Percentiles rank a stretch among this genome's conserved stretches.
Conservation (phyloP, 2,113 vertebrate genomes). For the Cochlearius cochlearius region DNA sequence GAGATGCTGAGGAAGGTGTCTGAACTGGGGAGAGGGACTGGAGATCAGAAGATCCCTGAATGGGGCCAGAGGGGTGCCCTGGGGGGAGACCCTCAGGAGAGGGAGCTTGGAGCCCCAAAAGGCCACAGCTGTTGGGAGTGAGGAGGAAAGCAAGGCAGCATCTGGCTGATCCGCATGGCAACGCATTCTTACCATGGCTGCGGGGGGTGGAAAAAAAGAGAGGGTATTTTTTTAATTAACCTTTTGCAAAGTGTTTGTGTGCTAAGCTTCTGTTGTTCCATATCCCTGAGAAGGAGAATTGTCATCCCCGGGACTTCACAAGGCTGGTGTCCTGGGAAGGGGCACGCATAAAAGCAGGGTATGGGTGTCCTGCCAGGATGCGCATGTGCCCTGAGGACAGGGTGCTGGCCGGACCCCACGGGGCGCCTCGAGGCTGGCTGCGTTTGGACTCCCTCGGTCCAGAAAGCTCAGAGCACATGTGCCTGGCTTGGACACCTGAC, state of each 20-base stretch:
- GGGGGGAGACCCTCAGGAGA: background rate
- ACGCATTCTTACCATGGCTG: background rate
- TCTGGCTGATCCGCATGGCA: background rate
- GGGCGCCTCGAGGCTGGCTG: background rate
- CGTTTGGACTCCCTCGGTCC: background rate
- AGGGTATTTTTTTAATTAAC: background rate
- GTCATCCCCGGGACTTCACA: background rate
- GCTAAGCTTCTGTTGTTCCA: background rate
- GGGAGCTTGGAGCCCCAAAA: background rate
- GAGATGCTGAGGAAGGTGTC: background rate
- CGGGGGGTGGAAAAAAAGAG: background rate
- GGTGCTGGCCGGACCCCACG: background rate
- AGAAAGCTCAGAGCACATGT: background rate
- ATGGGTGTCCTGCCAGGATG: background rate
- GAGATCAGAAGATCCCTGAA: background rate
- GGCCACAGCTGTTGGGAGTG: rapidly evolving
- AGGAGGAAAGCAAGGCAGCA: background rate
- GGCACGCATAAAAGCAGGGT: background rate
- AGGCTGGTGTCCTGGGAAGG: background rate
- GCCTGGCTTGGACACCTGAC: background rate
- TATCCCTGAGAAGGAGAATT: background rate
- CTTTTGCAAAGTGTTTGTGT: background rate
- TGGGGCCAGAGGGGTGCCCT: background rate
- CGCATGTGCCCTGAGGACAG: background rate
- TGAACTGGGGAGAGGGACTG: background rate